phyloP scores from a whole-genome alignment of 2,797 vertebrate species.

The Yasuhikotakia modesta region DNA sequence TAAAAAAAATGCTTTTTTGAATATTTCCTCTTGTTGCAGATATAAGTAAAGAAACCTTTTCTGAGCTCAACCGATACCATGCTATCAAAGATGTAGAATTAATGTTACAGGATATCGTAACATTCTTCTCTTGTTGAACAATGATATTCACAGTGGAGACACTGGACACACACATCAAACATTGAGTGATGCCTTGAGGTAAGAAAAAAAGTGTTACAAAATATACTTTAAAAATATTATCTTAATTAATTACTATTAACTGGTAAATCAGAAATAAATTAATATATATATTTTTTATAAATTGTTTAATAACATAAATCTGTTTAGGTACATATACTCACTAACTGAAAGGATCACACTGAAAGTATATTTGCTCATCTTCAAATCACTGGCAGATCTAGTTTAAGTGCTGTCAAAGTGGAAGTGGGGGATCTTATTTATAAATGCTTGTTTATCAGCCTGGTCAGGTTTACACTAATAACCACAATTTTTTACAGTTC shows the following conservation, averaged over 20 bases:
- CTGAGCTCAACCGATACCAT: constrained; percentile 32
- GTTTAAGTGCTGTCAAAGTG: background rate
- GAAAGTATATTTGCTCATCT: constrained; percentile 6
- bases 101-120: constrained; percentile 9
- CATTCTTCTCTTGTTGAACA: constrained; percentile 9
- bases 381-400: background rate
- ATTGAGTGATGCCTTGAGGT: background rate
- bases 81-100: background rate
- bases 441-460: background rate
- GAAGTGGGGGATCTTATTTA: constrained; percentile 1
- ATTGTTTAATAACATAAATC: background rate
- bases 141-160: background rate
- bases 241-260: background rate
- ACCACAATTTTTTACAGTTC: background rate
- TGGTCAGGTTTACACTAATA: background rate
- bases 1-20: rapidly evolving
- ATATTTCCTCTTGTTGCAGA: background rate
- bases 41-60: constrained; percentile 28
- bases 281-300: background rate
- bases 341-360: background rate
- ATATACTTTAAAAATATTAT: background rate
- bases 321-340: constrained; percentile 1
- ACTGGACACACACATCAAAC: background rate
- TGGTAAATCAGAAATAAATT: background rate
- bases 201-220: background rate